Conservation (phyloP, 2,797 vertebrate genomes). For the Anguilla anguilla region DNA sequence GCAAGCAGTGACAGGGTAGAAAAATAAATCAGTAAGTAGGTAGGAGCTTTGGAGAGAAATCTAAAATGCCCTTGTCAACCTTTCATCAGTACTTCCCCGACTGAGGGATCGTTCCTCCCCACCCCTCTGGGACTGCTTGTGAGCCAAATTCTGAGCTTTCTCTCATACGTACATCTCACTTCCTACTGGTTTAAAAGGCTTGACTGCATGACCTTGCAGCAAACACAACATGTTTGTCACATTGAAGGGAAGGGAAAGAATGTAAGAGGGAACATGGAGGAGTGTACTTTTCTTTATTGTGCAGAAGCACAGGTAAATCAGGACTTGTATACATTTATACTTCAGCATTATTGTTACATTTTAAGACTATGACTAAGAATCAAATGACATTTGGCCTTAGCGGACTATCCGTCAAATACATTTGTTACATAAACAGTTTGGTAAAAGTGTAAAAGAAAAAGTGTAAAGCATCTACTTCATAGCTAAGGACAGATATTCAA, state of each 20-base stretch:
- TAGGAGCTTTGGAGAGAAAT: conserved; percentile 26
- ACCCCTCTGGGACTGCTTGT: background rate
- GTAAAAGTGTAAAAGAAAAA: no score
- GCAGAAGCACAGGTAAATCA: background rate
- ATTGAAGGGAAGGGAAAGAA: background rate
- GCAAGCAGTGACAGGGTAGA: conserved; percentile 24
- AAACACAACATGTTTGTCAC: conserved; percentile 7
- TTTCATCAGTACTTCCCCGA: conserved; percentile 33
- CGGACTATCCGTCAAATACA: background rate
- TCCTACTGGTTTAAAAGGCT: background rate
- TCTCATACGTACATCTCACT: background rate
- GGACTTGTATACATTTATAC: background rate
- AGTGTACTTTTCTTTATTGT: background rate
- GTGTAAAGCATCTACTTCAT: no score
- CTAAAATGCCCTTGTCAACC: conserved; percentile 37
- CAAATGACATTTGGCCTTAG: background rate
- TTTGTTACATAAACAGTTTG: background rate
- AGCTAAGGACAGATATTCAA: no score
- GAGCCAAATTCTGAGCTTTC: background rate
- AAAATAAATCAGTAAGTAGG: background rate
- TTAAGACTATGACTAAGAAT: background rate
- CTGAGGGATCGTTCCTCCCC: background rate
- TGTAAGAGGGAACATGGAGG: background rate
- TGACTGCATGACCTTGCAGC: conserved; percentile 31
- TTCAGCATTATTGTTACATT: background rate